phyloP scores from a whole-genome alignment of 1,140 invertebrate genomes.

The Propsilocerus akamusi region DNA sequence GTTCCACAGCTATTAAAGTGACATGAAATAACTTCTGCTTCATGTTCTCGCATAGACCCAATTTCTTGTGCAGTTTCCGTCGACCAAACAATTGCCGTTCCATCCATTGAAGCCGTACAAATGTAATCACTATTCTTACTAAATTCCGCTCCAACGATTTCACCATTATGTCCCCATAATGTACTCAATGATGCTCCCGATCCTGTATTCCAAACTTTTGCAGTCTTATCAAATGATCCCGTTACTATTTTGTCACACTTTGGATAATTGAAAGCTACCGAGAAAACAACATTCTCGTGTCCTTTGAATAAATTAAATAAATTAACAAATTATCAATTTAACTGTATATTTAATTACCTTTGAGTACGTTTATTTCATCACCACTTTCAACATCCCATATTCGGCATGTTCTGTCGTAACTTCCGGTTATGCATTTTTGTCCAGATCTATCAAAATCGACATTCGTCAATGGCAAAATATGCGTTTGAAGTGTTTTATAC shows the following conservation, averaged over 20 bases:
- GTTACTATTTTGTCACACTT: constrained; percentile 53
- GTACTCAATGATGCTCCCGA: constrained; percentile 46
- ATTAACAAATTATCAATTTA: too few species aligned
- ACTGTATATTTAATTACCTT: too few species aligned
- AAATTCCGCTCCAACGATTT: constrained; percentile 51
- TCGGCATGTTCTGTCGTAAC: constrained; percentile 72
- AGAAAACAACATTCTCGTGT: constrained; percentile 65
- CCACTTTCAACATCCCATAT: constrained; percentile 60
- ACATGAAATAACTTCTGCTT: constrained; percentile 50
- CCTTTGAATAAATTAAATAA: too few species aligned
- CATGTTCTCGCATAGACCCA: constrained; percentile 40
- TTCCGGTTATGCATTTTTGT: constrained; percentile 57
- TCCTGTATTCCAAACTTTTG: constrained; percentile 45
- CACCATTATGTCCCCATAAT: constrained; percentile 49
- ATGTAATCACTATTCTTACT: constrained; percentile 36
- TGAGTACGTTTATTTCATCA: constrained; percentile 42
- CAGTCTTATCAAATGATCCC: constrained; percentile 64
- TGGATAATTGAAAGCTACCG: constrained; percentile 57
- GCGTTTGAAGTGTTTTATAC: constrained; percentile 47
- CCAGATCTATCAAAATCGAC: constrained; percentile 53
- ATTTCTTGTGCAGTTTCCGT: constrained; percentile 40
- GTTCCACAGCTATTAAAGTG: constrained; percentile 49
- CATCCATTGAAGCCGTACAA: constrained; percentile 58
- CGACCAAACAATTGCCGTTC: constrained; percentile 49
- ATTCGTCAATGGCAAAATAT: constrained; percentile 61